Base-by-base conservation (phyloP, 2,888 invertebrate genomes). In the Eupithecia vulgata region DNA sequence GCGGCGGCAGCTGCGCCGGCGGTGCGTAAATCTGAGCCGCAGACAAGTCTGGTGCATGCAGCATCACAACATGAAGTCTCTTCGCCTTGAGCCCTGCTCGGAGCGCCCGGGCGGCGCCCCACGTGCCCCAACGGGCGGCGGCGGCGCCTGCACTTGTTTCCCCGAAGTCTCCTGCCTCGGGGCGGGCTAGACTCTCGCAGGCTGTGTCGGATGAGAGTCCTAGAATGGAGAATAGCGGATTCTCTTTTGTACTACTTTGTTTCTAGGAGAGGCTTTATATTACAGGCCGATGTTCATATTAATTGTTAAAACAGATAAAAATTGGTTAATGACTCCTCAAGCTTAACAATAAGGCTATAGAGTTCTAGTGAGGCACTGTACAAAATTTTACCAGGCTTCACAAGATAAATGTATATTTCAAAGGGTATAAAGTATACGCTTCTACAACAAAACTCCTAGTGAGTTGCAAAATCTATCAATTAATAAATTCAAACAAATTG, bases 41-140 rank as follows among this genome's bases (percentile, higher is more conserved):
- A 66, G 95, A 92, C 72, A 96, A 90, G 73, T 96, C 96, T 8
- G 96, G 95, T 12, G 97, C 97, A 86, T 97, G 97, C 76, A 98
- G 91, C 74, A 97, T 95, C 62, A 97, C 95, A 45, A 98, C 97
- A 84, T 96, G 96, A 73, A 98, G 95, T 15, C 97, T 96, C 76
- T 96, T 95, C 5, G 96, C 95, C 71, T 95, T 95, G 77, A 97
- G 90, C 80, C 97, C 96, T 62, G 96, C 94, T 45, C 97, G 94
- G 76, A 97, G 88, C 8, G 97, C 97, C 45, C 96, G 95, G 75
- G 97, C 97, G 7, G 97, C 97, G 72, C 97, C 97, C 91, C 97
- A 97, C 21, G 97, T 97, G 10, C 97, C 97, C 89, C 96, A 96
- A 52, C 97, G 95, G 0, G 96, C 96, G 1, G 95, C 95, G 0